These are phyloP conservation scores for Corythaixoides concolor DNA, from an alignment of 2,113 vertebrate genomes.

Conservation along the genomic window DNA sequence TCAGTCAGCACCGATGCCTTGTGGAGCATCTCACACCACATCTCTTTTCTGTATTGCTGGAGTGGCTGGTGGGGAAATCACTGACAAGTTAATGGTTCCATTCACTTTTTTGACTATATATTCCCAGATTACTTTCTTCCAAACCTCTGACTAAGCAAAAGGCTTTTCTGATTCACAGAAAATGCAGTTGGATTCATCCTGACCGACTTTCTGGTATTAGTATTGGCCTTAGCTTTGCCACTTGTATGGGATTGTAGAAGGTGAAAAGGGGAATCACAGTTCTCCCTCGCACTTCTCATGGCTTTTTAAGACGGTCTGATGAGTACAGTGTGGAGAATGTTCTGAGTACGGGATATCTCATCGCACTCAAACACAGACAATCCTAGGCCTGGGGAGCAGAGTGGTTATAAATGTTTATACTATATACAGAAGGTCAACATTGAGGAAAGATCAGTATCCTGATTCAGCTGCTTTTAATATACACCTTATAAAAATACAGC, in stretches of 20 bases:
- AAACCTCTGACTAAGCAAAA: not conserved
- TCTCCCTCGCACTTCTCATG: not conserved
- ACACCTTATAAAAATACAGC: not conserved
- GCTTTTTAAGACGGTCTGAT: not conserved
- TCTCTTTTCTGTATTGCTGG: not conserved
- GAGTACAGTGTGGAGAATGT: not conserved
- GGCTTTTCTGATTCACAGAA: not conserved
- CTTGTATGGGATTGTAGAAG: not conserved
- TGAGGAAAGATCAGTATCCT: not conserved
- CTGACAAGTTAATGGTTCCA: not conserved
- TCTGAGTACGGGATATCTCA: not conserved
- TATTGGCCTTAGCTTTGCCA: not conserved
- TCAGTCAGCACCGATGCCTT: not conserved
- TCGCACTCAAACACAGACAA: not conserved
- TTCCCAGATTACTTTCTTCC: not conserved
- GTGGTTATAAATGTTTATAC: not conserved
- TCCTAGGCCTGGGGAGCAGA: not conserved
- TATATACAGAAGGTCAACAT: not conserved
- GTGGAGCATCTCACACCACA: not conserved
- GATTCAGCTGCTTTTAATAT: not conserved
- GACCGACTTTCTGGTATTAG: not conserved
- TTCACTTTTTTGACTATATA: not conserved
- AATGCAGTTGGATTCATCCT: not conserved
- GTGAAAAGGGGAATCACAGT: not conserved
- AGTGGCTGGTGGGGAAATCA: not conserved